These are phyloP conservation scores for Hyperopisus bebe DNA, from an alignment of 2,113 vertebrate species.

Conservation along the genomic window DNA sequence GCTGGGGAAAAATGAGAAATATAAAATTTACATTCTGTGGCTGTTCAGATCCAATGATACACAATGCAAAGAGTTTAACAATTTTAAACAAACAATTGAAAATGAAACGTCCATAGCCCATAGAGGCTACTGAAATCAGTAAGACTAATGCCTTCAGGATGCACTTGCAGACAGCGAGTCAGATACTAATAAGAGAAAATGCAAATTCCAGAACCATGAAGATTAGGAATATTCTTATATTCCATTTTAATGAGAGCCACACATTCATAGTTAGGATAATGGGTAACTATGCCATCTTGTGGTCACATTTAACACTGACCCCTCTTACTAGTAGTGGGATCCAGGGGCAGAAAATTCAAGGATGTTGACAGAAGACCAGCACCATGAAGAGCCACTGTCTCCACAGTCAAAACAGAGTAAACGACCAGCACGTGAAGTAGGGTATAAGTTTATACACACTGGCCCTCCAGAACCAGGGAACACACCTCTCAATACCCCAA, in stretches of 20 bases:
- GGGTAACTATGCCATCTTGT: background rate
- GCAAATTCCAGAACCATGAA: background rate
- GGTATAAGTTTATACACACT: background rate
- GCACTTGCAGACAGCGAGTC: background rate
- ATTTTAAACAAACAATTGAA: conserved; percentile 56
- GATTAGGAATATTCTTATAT: background rate
- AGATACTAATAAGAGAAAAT: background rate
- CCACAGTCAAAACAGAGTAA: background rate
- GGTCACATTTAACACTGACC: background rate
- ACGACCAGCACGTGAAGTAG: background rate
- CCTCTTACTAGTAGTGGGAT: background rate
- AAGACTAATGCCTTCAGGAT: background rate
- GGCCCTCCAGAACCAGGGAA: background rate
- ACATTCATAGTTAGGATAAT: background rate
- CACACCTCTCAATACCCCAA: background rate
- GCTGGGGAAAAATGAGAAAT: background rate
- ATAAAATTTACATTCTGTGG: background rate
- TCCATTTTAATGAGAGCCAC: background rate
- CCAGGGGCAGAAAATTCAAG: background rate
- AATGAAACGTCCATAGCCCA: background rate
- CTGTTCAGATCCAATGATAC: conserved; percentile 37
- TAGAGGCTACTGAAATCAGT: background rate
- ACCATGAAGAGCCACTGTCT: background rate
- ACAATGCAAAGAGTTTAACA: conserved; percentile 47
- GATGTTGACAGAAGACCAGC: background rate